phyloP scores from a whole-genome alignment of 2,797 vertebrate species.

The Myotis daubentonii region DNA sequence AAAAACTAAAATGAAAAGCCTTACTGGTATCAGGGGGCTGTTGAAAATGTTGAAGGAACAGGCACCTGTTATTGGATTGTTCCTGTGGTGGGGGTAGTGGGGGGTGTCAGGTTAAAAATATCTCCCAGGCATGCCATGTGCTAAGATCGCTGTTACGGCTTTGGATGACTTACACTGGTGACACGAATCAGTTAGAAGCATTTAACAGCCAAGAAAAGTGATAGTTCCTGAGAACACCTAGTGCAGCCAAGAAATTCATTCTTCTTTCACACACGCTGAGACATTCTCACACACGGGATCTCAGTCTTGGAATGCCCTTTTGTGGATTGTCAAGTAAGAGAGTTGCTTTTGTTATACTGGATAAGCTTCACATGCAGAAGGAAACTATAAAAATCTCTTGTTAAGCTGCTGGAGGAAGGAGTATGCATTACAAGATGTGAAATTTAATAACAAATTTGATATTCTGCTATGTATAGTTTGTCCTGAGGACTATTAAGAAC shows the following conservation, averaged over 20 bases:
- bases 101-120: background rate
- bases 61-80: background rate
- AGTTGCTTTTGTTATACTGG: constrained; percentile 36
- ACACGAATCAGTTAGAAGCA: constrained; percentile 53
- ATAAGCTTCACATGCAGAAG: background rate
- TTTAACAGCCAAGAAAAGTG: constrained; percentile 67
- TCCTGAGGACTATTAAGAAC: background rate
- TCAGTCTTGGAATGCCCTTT: constrained; percentile 54
- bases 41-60: background rate
- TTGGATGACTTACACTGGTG: constrained; percentile 32
- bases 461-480: background rate
- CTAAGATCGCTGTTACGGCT: background rate
- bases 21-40: background rate
- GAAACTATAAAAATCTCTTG: background rate
- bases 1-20: constrained; percentile 7
- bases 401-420: background rate
- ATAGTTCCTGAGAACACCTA: constrained; percentile 65
- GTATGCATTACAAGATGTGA: background rate
- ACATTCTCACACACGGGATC: constrained; percentile 43
- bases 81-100: background rate
- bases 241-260: constrained; percentile 64
- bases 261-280: constrained; percentile 36
- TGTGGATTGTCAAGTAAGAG: constrained; percentile 35
- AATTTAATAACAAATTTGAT: background rate
- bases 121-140: background rate